Base-by-base conservation (phyloP, 2,797 vertebrate genomes). In the Protosalanx chinensis region DNA sequence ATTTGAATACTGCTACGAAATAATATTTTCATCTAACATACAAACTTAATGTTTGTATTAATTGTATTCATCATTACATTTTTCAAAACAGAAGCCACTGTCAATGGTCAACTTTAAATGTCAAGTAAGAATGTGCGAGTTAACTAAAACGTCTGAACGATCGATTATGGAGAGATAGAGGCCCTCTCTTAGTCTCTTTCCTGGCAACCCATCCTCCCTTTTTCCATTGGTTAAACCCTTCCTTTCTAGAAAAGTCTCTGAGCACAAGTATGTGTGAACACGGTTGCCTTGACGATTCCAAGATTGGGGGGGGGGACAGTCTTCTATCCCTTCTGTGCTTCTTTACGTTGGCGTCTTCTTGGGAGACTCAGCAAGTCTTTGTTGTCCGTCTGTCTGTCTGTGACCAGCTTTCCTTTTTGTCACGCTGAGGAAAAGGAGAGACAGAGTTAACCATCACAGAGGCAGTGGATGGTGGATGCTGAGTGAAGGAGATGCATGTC, bases 201-300 rank as follows among this genome's bases (percentile, higher is more conserved):
- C 80, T 77, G 88, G 77, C 46, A 29, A 77, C 67, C 84, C 76
- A 76, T 79, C 70, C 76, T 78, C 81, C 78, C 71, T 74, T 82
- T 79, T 73, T 84, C 84, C 78, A 81, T 70, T 72, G 66, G 69
- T 75, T 82, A 75, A 75, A 51, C 67, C 67, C 84, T 86, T 76
- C 86, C 82, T 84, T n/a, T 81, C 82, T 79, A 0, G 82, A 85
- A 79, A 84, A 87, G 81, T 80, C 82, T 83, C 78, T 57, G 20
- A 82, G 83, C 32, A 76, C 85, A 86, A 76, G 20, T 82, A 82
- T 49, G 77, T 85, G 88, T 75, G 85, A 89, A 85, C 77, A 72
- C 87, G 73, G 90, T 91, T 90, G 89, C 89, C 85, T 76, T 91
- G 89, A 87, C 89, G 86, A 90, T 86, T 84, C 80, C 81, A 71